Evolutionary conservation across 2,113 vertebrate species (phyloP), one percentile per base, ranked within the genome.

Genomic region (Tiliqua scincoides): DNA sequence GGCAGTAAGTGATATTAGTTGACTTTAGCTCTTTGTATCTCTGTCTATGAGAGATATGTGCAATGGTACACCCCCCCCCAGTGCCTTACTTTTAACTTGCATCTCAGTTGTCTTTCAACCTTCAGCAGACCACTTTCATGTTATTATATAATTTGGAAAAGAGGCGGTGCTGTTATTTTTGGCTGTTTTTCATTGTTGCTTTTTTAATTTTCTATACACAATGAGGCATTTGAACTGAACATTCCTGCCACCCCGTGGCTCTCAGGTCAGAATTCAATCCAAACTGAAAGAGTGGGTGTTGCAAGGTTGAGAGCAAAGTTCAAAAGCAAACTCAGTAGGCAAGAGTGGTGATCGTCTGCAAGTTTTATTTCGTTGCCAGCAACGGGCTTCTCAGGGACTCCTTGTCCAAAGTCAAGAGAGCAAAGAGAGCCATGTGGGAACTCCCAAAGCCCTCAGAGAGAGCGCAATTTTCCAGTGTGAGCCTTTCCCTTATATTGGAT

Each of bases 21-120:
- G 83, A 72, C 84, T 86, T 12, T 30, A 83, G 63, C 63, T 79
- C 67, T 76, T 35, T 90, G 86, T 83, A 82, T 63, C 30, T 32
- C 10, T 73, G 1, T 85, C 68, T 75, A 67, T 85, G 37, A 84
- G 86, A 35, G 83, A 76, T 82, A 65, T 43, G 35, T 87, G 89
- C 54, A 73, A 67, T 27, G 62, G 2, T 48, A 48, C 43, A 5
- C 43, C 43, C 43, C 43, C 43, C 43, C 43, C 43, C 43, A 48
- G 82, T 94, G 90, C 88, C 84, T 93, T 91, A 62, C 32, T 82
- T 87, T 79, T 85, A 74, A 82, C 67, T 70, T 7, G 15, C 17
- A 32, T 89, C 89, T 83, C 32, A 85, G 6, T 89, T 89, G 7
- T 67, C 23, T 86, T 74, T 57, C 52, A 62, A 23, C 54, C n/a